A percentile compares a stretch with the other conserved stretches of the same genome.
These are phyloP conservation scores for Ursus arctos DNA, from an alignment of 2,113 vertebrate species.

Conservation along the genomic window DNA sequence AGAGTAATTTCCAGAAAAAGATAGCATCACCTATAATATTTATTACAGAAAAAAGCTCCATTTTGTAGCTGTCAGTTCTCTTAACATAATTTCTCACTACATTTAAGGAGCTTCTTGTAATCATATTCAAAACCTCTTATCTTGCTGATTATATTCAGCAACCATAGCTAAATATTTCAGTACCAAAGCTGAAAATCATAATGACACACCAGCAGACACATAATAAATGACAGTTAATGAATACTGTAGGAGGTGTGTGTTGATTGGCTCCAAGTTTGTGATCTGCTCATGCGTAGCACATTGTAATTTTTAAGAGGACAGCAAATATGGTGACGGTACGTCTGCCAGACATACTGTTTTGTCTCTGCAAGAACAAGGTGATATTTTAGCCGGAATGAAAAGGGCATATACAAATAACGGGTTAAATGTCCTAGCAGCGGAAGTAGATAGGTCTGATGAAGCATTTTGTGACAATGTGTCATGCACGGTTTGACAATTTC, in stretches of 20 bases:
- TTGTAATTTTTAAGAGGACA: conserved; percentile 49
- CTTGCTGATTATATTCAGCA: conserved; percentile 66
- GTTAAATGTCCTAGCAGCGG: not conserved
- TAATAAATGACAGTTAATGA: conserved; percentile 65
- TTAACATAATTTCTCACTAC: conserved; percentile 53
- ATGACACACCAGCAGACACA: conserved; percentile 33
- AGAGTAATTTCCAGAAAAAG: conserved; percentile 76
- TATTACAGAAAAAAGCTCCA: conserved; percentile 68
- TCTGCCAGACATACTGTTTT: not conserved
- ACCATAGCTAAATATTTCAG: conserved; percentile 67
- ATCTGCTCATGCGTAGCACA: not conserved
- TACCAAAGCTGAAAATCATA: conserved; percentile 75
- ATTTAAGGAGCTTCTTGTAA: conserved; percentile 66
- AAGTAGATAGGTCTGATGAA: conserved; percentile 25
- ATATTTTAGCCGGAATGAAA: conserved; percentile 28
- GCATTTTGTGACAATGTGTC: conserved; percentile 12
- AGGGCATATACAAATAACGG: not conserved
- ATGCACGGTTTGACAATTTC: not conserved
- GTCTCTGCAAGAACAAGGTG: not conserved
- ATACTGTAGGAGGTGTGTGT: not conserved
- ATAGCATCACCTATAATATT: conserved; percentile 81
- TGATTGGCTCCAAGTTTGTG: conserved; percentile 52
- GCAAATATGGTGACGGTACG: not conserved
- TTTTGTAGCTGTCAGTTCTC: conserved; percentile 48
- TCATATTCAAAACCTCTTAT: conserved; percentile 71